Evolutionary conservation across 2,113 vertebrate species (phyloP).

Genomic region (Phylloscopus trochiloides): DNA sequence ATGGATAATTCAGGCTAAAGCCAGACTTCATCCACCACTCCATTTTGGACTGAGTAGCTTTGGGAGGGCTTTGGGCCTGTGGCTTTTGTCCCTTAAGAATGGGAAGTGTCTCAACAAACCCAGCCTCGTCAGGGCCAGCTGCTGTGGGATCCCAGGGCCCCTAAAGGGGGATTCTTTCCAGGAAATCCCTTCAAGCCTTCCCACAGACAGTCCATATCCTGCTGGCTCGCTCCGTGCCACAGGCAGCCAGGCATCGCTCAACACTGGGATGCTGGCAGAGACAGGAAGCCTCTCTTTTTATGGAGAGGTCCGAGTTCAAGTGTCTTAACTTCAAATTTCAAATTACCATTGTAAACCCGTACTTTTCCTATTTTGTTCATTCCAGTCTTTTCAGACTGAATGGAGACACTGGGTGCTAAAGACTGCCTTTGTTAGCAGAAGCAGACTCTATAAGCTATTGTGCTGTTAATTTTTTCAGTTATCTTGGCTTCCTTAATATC

Average conservation of each 20-base stretch:
- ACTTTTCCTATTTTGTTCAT: background rate
- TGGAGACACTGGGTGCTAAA: background rate
- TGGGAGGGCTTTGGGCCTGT: background rate
- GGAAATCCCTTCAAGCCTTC: background rate
- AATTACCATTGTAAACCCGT: background rate
- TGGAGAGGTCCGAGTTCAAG: background rate
- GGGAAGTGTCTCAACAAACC: background rate
- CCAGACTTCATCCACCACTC: background rate
- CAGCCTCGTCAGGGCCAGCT: accelerated
- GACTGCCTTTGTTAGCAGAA: constrained; percentile 10
- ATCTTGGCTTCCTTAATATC: constrained; percentile 17
- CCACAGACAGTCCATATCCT: accelerated
- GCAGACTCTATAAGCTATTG: background rate
- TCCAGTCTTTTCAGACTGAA: background rate
- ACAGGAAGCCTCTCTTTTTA: background rate
- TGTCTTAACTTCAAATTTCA: background rate
- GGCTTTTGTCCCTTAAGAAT: background rate
- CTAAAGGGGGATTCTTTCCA: background rate
- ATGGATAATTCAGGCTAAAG: background rate
- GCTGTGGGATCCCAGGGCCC: background rate
- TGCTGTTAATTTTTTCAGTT: constrained; percentile 30
- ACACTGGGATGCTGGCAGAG: accelerated
- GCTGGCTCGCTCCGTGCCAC: accelerated
- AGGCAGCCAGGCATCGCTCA: background rate
- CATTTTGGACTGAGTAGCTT: background rate